Conservation (phyloP, 2,113 vertebrate genomes). For the Atrichornis clamosus region DNA sequence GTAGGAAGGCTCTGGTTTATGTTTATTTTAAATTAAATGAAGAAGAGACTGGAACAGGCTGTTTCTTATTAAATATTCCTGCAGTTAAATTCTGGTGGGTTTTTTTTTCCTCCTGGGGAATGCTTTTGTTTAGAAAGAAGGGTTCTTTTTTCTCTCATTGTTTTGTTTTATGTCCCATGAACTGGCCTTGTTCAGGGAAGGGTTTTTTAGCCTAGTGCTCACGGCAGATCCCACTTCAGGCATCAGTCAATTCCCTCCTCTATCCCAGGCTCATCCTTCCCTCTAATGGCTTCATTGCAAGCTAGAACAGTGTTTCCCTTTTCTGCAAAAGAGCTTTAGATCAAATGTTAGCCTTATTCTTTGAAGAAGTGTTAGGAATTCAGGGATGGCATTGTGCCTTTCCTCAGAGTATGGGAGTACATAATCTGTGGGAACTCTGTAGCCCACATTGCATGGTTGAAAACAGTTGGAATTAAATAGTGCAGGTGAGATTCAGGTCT, state of each 20-base stretch:
- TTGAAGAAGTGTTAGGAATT: not conserved
- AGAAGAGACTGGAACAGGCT: constrained; percentile 20
- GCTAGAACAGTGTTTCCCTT: not conserved
- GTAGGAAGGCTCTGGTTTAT: constrained; percentile 31
- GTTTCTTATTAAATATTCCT: constrained; percentile 38
- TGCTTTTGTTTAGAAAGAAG: constrained; percentile 38
- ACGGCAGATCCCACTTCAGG: not conserved
- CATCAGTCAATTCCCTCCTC: not conserved
- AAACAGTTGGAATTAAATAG: not conserved
- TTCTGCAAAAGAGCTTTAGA: not conserved
- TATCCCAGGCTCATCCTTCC: not conserved
- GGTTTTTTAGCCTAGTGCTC: not conserved
- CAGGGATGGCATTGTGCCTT: not conserved
- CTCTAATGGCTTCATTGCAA: not conserved
- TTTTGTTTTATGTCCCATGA: not conserved
- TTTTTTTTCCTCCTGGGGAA: not conserved
- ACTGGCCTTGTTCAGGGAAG: not conserved
- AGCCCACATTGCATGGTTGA: fast-evolving
- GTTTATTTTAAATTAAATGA: constrained; percentile 46
- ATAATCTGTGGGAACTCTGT: not conserved
- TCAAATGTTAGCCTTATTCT: not conserved
- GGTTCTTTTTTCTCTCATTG: not conserved
- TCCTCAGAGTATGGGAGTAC: not conserved
- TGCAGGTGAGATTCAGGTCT: not conserved
- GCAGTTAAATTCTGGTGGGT: not conserved